These are phyloP conservation scores for Tenthredo amoena DNA, from an alignment of 2,888 invertebrate genomes.

Conservation along the genomic window DNA sequence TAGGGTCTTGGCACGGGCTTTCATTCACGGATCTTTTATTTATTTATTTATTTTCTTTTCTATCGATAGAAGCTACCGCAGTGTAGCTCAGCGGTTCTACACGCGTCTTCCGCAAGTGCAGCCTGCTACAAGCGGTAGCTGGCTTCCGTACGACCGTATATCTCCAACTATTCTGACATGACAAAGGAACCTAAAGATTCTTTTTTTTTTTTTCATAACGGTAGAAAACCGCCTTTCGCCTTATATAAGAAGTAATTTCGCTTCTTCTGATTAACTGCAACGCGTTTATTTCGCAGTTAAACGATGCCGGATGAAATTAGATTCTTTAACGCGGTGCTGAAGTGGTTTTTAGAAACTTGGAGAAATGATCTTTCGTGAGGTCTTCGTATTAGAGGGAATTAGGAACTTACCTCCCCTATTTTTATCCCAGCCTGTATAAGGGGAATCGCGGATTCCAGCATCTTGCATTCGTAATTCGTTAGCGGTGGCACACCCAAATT, in stretches of 20 bases:
- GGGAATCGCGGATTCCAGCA: conserved; percentile 63
- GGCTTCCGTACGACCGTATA: conserved; percentile 18
- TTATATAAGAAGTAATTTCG: background rate
- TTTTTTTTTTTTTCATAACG: background rate
- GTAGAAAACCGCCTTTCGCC: background rate
- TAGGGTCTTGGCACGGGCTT: background rate
- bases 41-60: background rate
- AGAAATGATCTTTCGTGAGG: background rate
- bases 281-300: background rate
- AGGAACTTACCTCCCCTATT: conserved; percentile 66
- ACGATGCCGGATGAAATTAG: background rate
- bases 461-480: conserved; percentile 63
- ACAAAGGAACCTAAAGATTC: conserved; percentile 7
- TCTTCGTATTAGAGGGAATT: background rate
- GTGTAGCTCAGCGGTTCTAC: background rate
- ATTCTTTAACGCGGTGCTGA: background rate
- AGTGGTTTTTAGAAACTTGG: background rate
- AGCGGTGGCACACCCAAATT: conserved; percentile 69
- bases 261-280: background rate
- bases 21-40: background rate
- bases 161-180: conserved; percentile 33
- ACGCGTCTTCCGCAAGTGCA: conserved; percentile 11
- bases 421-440: conserved; percentile 62
- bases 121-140: background rate
- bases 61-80: background rate